Conservation (phyloP, 2,113 vertebrate species). For the Carlito syrichta region DNA sequence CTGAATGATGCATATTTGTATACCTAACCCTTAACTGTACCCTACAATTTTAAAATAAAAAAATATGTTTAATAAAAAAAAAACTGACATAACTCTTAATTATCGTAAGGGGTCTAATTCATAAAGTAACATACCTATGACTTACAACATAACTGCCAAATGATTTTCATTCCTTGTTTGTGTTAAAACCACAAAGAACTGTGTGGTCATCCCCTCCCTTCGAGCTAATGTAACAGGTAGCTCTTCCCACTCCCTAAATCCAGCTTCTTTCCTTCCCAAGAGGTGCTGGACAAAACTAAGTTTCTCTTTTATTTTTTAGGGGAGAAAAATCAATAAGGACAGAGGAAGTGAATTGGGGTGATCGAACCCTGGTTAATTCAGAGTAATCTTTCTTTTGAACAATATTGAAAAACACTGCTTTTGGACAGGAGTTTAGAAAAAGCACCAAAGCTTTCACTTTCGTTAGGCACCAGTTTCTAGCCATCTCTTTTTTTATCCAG, state of each 20-base stretch:
- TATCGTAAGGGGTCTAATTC: conserved; percentile 54
- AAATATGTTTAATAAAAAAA: too few relatives aligned
- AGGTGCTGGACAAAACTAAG: neutral
- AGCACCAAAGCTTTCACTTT: neutral
- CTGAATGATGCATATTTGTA: neutral
- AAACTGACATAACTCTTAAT: conserved; percentile 56
- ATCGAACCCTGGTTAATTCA: neutral
- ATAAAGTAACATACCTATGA: conserved; percentile 45
- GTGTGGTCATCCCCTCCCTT: neutral
- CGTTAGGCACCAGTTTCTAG: neutral
- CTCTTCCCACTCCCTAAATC: neutral
- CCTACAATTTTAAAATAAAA: too few relatives aligned
- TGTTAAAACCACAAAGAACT: neutral
- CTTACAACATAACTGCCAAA: neutral
- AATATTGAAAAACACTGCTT: neutral
- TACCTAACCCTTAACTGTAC: too few relatives aligned
- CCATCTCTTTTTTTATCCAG: neutral
- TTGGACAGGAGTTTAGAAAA: neutral
- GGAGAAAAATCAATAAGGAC: neutral
- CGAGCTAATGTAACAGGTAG: neutral
- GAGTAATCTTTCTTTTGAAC: neutral
- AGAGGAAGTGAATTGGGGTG: neutral
- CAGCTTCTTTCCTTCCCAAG: neutral
- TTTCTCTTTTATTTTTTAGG: neutral
- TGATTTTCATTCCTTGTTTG: neutral